phyloP scores from a whole-genome alignment of 1,140 invertebrate genomes.

The Drosophila willistoni region DNA sequence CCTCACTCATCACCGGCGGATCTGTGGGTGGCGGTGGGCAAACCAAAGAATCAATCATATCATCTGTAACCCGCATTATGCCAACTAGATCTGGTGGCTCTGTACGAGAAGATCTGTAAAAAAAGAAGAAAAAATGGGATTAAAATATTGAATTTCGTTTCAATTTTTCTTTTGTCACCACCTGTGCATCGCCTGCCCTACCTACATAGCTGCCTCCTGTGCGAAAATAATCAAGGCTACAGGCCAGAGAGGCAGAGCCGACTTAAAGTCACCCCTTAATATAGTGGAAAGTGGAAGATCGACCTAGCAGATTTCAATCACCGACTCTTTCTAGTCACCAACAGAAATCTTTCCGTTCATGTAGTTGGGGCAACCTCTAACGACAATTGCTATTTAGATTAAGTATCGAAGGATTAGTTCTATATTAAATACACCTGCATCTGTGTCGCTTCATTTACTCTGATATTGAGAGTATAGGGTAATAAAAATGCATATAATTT shows the following conservation, averaged over 20 bases:
- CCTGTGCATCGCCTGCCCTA: too few species aligned
- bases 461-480: not conserved
- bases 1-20: constrained; percentile 95
- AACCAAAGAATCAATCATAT: constrained; percentile 97
- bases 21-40: constrained; percentile 97
- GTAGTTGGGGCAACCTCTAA: too few species aligned
- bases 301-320: too few species aligned
- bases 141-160: constrained; percentile 25
- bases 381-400: too few species aligned
- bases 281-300: too few species aligned
- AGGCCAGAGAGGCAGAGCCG: not conserved
- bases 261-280: not conserved
- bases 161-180: constrained; percentile 28
- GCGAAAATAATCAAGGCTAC: constrained; percentile 66
- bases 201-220: not conserved
- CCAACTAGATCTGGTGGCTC: constrained; percentile 95
- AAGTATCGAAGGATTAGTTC: too few species aligned
- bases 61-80: constrained; percentile 92
- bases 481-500: constrained; percentile 69
- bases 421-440: too few species aligned
- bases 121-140: not conserved
- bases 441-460: too few species aligned
- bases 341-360: too few species aligned
- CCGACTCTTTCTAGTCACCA: too few species aligned
- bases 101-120: constrained; percentile 91